These are phyloP conservation scores for Anomalospiza imberbis DNA, from an alignment of 2,797 vertebrate genomes.

Conservation along the genomic window DNA sequence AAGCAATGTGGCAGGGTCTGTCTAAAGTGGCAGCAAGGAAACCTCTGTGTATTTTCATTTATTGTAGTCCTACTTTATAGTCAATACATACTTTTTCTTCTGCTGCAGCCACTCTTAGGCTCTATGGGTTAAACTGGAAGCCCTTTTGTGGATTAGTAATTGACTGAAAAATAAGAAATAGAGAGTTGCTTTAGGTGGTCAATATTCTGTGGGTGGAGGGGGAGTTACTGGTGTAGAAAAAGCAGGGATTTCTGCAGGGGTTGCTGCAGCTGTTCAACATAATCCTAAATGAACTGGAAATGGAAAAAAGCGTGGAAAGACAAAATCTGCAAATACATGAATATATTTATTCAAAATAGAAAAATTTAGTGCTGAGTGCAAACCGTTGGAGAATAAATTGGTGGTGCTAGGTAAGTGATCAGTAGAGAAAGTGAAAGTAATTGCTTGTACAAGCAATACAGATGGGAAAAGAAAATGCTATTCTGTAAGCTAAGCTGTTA, in stretches of 20 bases:
- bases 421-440: neutral
- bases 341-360: neutral
- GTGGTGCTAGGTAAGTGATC: neutral
- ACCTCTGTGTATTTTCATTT: neutral
- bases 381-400: neutral
- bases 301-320: neutral
- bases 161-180: neutral
- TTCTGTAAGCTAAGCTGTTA: neutral
- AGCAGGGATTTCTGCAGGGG: neutral
- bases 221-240: neutral
- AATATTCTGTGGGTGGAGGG: neutral
- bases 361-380: neutral
- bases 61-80: neutral
- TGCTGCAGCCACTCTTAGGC: neutral
- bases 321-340: neutral
- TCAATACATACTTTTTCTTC: neutral
- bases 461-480: neutral
- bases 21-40: neutral
- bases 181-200: neutral
- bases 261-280: neutral
- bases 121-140: neutral
- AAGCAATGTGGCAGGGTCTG: fast-evolving
- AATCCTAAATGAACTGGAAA: neutral
- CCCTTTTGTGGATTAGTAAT: neutral
- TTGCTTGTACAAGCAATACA: neutral